A percentile compares a stretch with the other conserved stretches of the same genome.
Conservation (phyloP, 2,113 vertebrate species). For the Lagopus muta region DNA sequence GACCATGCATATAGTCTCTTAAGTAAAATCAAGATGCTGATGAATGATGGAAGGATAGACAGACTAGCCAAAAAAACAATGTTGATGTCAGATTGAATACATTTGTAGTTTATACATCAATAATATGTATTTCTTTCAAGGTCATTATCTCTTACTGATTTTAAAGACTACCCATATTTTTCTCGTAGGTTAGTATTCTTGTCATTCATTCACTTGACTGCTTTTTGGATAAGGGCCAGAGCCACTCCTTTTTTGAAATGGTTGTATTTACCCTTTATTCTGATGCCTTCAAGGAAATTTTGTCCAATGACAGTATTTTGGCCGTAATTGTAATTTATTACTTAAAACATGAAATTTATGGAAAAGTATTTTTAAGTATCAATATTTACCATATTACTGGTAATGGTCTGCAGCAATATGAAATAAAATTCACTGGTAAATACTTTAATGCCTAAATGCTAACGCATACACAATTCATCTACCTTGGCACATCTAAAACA, state of each 20-base stretch:
- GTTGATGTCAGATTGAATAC: neutral
- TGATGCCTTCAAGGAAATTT: neutral
- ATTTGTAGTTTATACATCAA: neutral
- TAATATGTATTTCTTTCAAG: neutral
- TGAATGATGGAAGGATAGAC: neutral
- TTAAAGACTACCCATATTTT: neutral
- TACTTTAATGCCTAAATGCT: neutral
- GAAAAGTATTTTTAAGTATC: neutral
- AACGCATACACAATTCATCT: neutral
- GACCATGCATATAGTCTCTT: neutral
- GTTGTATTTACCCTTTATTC: neutral
- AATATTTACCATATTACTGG: neutral
- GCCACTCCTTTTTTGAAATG: neutral
- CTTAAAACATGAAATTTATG: neutral
- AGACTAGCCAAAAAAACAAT: neutral
- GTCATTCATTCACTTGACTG: neutral
- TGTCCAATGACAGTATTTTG: neutral
- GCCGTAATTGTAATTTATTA: neutral
- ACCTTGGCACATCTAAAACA: neutral
- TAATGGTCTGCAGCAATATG: neutral
- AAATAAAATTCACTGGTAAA: neutral
- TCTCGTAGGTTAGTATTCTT: neutral
- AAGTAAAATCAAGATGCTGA: neutral
- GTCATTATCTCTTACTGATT: neutral
- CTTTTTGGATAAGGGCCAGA: neutral